These are phyloP conservation scores for Scaptodrosophila lebanonensis DNA, from an alignment of 1,140 invertebrate genomes.

Conservation along the genomic window DNA sequence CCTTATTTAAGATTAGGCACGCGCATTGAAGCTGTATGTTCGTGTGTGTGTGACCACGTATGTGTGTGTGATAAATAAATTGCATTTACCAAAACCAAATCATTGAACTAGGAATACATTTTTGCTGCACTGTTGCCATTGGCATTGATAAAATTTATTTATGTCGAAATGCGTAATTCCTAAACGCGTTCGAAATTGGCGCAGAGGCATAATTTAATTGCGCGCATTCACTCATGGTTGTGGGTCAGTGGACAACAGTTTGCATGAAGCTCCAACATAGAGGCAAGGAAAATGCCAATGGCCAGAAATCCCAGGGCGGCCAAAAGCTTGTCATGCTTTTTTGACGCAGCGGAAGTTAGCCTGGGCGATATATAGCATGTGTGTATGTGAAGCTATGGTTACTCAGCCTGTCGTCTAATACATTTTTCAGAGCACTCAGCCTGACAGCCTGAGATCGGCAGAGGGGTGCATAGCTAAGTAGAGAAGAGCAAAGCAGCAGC, in stretches of 20 bases:
- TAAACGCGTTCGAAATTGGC: too few species aligned
- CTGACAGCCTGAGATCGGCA: background rate
- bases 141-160: constrained; percentile 22
- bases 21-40: constrained; percentile 3
- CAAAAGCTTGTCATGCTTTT: too few species aligned
- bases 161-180: constrained; percentile 10
- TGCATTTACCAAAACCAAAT: constrained; percentile 41
- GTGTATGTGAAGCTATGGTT: background rate
- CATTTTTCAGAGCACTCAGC: constrained; percentile 15
- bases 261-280: too few species aligned
- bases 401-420: constrained; percentile 15
- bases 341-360: background rate
- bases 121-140: background rate
- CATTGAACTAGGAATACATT: constrained; percentile 21
- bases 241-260: too few species aligned
- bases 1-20: constrained; percentile 60
- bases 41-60: too few species aligned
- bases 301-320: too few species aligned
- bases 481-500: constrained; percentile 13
- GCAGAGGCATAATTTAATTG: constrained; percentile 47
- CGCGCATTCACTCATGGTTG: background rate
- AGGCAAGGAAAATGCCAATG: too few species aligned
- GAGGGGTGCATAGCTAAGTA: constrained; percentile 11
- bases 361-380: background rate
- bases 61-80: constrained; percentile 29